phyloP scores from a whole-genome alignment of 1,140 invertebrate genomes.

The Amyelois transitella region DNA sequence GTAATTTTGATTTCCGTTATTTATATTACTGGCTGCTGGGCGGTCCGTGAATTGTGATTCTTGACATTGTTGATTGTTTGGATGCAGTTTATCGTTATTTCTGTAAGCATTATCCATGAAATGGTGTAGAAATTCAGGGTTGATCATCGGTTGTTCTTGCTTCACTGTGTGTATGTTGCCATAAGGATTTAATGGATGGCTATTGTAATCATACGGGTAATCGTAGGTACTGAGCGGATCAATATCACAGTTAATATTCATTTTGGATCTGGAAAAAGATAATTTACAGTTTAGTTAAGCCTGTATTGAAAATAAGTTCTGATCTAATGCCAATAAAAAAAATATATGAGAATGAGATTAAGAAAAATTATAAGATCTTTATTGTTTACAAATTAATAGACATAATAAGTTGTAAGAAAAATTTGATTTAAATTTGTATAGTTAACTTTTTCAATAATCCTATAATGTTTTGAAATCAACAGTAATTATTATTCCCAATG shows the following conservation, averaged over 20 bases:
- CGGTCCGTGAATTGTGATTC: not conserved
- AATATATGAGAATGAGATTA: no score
- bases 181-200: not conserved
- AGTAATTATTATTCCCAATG: no score
- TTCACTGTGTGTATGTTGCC: conserved; percentile 11
- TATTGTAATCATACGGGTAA: conserved; percentile 13
- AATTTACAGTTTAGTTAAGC: no score
- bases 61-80: conserved; percentile 1
- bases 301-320: no score
- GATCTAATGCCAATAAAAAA: no score
- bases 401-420: no score
- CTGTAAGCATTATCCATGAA: conserved; percentile 1
- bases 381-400: no score
- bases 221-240: conserved; percentile 28
- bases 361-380: no score
- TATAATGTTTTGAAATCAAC: no score
- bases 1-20: not conserved
- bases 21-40: not conserved
- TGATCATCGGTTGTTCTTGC: conserved; percentile 5
- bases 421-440: no score
- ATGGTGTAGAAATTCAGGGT: conserved; percentile 5
- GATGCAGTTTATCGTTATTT: conserved; percentile 4
- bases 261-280: conserved; percentile 8
- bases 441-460: no score
- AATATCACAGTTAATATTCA: conserved; percentile 18